phyloP scores from a whole-genome alignment of 2,888 invertebrate species.

The Cephus spinipes region DNA sequence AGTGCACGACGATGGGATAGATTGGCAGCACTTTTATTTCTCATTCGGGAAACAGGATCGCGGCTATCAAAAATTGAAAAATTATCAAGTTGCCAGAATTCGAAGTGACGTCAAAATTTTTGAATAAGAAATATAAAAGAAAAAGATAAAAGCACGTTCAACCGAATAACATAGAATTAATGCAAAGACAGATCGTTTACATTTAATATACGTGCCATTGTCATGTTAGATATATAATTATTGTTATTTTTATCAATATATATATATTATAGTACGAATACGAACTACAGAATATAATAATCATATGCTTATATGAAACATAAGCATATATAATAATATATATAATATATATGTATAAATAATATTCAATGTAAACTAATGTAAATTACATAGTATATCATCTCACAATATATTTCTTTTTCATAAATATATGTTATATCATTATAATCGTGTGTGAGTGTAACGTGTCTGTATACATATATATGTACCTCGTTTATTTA shows the following conservation, averaged over 20 bases:
- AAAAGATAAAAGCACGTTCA: background rate
- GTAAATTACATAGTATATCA: constrained; percentile 47
- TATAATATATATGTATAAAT: constrained; percentile 42
- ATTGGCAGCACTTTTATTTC: background rate
- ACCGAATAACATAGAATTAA: background rate
- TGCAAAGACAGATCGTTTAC: background rate
- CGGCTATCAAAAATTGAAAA: background rate
- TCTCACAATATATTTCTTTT: constrained; percentile 52
- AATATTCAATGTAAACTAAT: constrained; percentile 47
- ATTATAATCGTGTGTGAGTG: constrained; percentile 33
- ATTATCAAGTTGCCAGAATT: background rate
- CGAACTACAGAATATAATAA: constrained; percentile 36
- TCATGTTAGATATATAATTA: constrained; percentile 37
- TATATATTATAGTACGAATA: constrained; percentile 21
- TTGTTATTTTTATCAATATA: constrained; percentile 38
- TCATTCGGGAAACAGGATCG: background rate
- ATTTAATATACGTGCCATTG: constrained; percentile 22
- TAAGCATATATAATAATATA: constrained; percentile 38
- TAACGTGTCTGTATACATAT: background rate
- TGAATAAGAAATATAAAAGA: background rate
- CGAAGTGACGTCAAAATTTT: background rate
- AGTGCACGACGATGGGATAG: background rate
- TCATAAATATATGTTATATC: constrained; percentile 55
- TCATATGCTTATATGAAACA: constrained; percentile 23
- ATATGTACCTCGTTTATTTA: constrained; percentile 46